Evolutionary conservation across 2,888 invertebrate species (phyloP).

Genomic region (Drosophila nr. medialis): DNA sequence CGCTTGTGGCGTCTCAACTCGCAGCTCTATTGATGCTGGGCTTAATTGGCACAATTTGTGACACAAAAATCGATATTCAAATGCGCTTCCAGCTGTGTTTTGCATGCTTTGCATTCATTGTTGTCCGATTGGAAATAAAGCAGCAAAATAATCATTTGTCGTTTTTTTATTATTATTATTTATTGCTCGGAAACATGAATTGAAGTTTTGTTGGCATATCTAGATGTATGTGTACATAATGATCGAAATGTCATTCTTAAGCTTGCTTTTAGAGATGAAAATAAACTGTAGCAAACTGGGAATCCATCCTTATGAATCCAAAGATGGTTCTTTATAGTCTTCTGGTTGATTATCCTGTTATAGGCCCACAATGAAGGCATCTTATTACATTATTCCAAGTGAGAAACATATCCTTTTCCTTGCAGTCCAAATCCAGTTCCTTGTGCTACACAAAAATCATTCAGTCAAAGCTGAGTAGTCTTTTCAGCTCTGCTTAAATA

Average conservation of each 20-base stretch:
- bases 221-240: too few relatives aligned
- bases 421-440: neutral
- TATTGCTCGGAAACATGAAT: neutral
- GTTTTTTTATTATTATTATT: neutral
- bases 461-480: neutral
- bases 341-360: neutral
- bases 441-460: neutral
- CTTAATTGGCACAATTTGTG: constrained; percentile 63
- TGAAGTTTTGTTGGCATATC: neutral
- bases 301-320: too few relatives aligned
- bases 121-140: neutral
- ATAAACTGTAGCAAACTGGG: too few relatives aligned
- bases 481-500: neutral
- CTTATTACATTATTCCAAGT: neutral
- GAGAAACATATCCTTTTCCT: neutral
- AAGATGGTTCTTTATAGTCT: too few relatives aligned
- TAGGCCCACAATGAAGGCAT: neutral
- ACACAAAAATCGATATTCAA: constrained; percentile 17
- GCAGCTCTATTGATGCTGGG: constrained; percentile 4
- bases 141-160: neutral
- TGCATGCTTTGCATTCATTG: neutral
- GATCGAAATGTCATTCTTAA: too few relatives aligned
- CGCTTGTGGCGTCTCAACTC: neutral
- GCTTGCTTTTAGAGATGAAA: too few relatives aligned
- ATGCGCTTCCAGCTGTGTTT: constrained; percentile 1